Evolutionary conservation across 2,113 vertebrate species (phyloP).

Genomic region (Psittacula cyanocephala): DNA sequence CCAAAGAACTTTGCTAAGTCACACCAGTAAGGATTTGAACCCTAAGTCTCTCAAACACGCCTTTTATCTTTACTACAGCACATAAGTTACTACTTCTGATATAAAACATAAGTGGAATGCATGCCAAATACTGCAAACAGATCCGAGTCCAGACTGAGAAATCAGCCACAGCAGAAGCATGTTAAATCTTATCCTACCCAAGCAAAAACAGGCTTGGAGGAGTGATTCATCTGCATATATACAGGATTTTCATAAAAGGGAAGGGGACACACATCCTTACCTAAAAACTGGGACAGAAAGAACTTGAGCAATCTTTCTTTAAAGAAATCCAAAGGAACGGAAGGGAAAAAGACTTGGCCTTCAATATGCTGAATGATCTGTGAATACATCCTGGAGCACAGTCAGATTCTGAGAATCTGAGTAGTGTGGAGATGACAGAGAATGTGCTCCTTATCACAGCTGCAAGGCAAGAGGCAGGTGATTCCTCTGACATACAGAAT

Average conservation of each 20-base stretch:
- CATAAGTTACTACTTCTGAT: neutral
- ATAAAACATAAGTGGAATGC: neutral
- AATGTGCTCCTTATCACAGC: neutral
- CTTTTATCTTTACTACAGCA: neutral
- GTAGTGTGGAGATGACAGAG: neutral
- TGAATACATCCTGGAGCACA: neutral
- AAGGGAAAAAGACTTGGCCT: neutral
- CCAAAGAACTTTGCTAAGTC: neutral
- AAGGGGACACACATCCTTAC: neutral
- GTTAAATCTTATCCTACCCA: neutral
- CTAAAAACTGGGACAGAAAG: neutral
- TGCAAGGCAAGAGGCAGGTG: neutral
- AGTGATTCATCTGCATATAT: neutral
- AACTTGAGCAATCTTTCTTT: neutral
- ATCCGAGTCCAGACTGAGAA: neutral
- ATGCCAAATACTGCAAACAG: neutral
- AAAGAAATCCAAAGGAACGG: neutral
- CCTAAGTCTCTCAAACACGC: neutral
- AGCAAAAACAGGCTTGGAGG: neutral
- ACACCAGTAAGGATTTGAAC: neutral
- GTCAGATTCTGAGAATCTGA: neutral
- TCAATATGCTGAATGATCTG: neutral
- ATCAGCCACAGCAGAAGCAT: neutral
- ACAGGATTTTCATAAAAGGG: neutral
- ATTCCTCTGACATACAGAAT: constrained; percentile 32